A percentile compares a stretch with the other conserved stretches of the same genome.
Conservation (phyloP, 2,888 invertebrate species). For the Eupithecia subumbrata region DNA sequence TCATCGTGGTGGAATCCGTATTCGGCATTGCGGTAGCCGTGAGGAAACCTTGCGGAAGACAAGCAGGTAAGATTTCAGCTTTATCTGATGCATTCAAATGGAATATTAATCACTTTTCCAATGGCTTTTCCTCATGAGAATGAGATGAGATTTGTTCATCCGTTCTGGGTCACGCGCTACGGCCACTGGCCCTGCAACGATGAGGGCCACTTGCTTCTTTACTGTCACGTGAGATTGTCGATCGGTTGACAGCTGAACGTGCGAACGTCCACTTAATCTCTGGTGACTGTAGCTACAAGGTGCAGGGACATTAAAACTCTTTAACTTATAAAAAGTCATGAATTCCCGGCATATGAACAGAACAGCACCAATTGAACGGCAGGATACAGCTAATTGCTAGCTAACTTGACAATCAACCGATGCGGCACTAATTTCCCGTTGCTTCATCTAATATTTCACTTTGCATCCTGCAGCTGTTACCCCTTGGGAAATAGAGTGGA, state of each 20-base stretch:
- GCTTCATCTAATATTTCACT: slow-evolving; percentile 50
- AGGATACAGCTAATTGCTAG: slow-evolving; percentile 27
- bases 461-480: slow-evolving; percentile 48
- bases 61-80: slow-evolving; percentile 55
- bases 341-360: background rate
- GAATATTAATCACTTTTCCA: slow-evolving; percentile 9
- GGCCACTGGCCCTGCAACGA: background rate
- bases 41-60: slow-evolving; percentile 51
- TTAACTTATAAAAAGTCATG: background rate
- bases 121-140: background rate
- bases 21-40: slow-evolving; percentile 70
- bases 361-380: background rate
- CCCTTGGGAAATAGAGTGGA: slow-evolving; percentile 3
- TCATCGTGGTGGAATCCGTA: slow-evolving; percentile 68
- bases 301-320: background rate
- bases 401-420: slow-evolving; percentile 45
- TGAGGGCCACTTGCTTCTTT: background rate
- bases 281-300: background rate
- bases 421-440: slow-evolving; percentile 52
- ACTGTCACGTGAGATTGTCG: background rate
- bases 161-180: slow-evolving; percentile 2
- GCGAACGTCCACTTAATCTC: background rate
- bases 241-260: background rate
- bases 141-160: slow-evolving; percentile 2
- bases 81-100: background rate